These are phyloP conservation scores for Tolypeutes matacus DNA, from an alignment of 2,797 vertebrate species.

Conservation along the genomic window DNA sequence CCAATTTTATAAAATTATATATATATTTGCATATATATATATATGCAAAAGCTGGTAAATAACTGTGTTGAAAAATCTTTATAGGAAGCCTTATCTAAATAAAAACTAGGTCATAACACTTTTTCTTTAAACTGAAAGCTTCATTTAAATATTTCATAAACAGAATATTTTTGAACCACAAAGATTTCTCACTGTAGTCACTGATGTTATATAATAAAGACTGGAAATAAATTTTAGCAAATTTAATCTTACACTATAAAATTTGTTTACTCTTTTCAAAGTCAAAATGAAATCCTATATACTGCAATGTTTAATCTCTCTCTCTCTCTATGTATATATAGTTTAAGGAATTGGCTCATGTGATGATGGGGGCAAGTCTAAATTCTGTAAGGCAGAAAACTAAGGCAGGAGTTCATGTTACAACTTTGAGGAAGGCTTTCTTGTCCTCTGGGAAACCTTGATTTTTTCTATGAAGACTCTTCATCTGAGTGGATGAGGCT, in stretches of 20 bases:
- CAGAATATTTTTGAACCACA: neutral
- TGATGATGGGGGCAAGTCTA: too few relatives aligned
- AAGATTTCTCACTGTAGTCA: neutral
- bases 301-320: too few relatives aligned
- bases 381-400: too few relatives aligned
- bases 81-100: neutral
- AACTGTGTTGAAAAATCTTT: neutral
- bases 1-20: neutral
- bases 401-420: too few relatives aligned
- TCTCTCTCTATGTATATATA: too few relatives aligned
- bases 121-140: slow-evolving; percentile 7
- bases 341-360: too few relatives aligned
- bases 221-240: neutral
- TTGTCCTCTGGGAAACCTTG: too few relatives aligned
- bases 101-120: neutral
- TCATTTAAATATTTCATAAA: neutral
- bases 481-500: too few relatives aligned
- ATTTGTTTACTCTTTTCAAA: neutral
- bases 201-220: neutral
- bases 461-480: too few relatives aligned
- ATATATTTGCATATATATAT: neutral
- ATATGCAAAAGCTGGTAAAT: too few relatives aligned
- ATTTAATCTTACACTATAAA: neutral
- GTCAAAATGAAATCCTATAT: neutral
- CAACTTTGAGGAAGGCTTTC: too few relatives aligned